Evolutionary conservation across 2,888 invertebrate species (phyloP).

Genomic region (Glaucopsyche alexis): DNA sequence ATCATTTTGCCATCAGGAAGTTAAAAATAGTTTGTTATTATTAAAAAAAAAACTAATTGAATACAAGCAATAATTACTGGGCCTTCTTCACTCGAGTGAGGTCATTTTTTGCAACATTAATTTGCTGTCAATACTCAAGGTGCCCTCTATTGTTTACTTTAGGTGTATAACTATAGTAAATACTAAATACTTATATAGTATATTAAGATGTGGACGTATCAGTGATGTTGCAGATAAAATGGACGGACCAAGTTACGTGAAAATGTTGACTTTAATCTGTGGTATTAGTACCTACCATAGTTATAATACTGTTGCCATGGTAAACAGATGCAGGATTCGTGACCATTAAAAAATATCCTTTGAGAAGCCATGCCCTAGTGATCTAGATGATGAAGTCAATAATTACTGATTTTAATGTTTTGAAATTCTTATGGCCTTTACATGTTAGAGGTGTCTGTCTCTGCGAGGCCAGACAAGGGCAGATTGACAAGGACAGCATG

Average conservation of each 20-base stretch:
- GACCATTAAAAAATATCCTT: not conserved
- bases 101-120: constrained; percentile 15
- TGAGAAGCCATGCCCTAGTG: constrained; percentile 1
- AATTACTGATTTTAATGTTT: not conserved
- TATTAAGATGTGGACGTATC: not conserved
- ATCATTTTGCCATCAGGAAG: not conserved
- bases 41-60: not conserved
- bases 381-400: not conserved
- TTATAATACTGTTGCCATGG: not conserved
- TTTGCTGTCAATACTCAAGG: not conserved
- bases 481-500: too few relatives aligned
- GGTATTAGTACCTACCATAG: not conserved
- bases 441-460: too few relatives aligned
- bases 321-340: not conserved
- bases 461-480: too few relatives aligned
- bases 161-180: not conserved
- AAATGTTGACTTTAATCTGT: not conserved
- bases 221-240: too few relatives aligned
- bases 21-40: not conserved
- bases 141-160: not conserved
- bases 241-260: not conserved
- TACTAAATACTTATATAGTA: too few relatives aligned
- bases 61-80: not conserved
- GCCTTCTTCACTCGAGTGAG: constrained; percentile 5
- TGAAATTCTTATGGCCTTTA: not conserved